phyloP scores from a whole-genome alignment of 1,140 invertebrate species.

The Sinonovacula constricta region DNA sequence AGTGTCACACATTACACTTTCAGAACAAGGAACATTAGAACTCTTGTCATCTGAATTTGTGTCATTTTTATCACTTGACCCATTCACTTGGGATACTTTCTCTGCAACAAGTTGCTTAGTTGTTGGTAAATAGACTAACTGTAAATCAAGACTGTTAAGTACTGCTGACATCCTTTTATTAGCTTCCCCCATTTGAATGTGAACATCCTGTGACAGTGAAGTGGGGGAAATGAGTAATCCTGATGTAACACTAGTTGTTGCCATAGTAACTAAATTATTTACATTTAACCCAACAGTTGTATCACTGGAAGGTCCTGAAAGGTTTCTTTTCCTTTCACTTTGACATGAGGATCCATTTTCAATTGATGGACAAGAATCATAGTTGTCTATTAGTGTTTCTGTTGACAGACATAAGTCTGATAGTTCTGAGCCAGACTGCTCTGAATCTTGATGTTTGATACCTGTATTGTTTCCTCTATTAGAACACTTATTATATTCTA shows the following conservation, averaged over 20 bases:
- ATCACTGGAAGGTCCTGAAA: constrained; percentile 1
- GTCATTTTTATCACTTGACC: neutral
- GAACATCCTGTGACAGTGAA: constrained; percentile 68
- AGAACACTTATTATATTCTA: neutral
- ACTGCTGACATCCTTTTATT: constrained; percentile 70
- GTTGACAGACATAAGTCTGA: constrained; percentile 42
- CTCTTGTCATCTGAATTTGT: constrained; percentile 41
- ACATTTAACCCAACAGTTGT: neutral
- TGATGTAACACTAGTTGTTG: constrained; percentile 55
- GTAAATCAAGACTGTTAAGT: constrained; percentile 70
- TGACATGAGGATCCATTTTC: neutral
- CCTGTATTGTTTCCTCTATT: neutral
- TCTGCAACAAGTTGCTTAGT: constrained; percentile 70
- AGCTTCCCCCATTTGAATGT: constrained; percentile 62
- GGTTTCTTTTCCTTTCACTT: constrained; percentile 5
- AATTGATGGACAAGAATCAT: neutral
- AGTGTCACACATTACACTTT: neutral
- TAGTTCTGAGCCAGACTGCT: neutral
- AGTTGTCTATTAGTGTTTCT: constrained; percentile 47
- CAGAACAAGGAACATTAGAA: constrained; percentile 20
- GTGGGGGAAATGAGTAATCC: constrained; percentile 67
- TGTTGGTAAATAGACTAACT: constrained; percentile 73
- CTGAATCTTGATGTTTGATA: neutral
- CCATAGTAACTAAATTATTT: constrained; percentile 30
- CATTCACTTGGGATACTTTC: constrained; percentile 32